Conservation (phyloP, 2,113 vertebrate species). For the Phocoena phocoena region DNA sequence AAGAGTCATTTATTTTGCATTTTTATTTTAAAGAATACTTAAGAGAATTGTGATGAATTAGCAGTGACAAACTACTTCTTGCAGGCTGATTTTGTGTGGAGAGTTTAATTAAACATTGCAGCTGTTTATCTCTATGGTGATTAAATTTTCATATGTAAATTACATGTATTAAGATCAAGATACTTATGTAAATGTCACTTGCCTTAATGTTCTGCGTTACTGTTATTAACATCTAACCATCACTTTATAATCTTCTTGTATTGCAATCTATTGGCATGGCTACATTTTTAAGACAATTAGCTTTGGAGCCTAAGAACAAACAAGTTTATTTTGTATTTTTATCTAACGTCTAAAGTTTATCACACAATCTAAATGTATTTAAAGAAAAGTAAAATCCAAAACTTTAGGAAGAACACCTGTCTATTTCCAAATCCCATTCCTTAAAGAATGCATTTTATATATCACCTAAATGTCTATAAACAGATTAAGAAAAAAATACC, state of each 20-base stretch:
- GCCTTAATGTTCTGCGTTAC: conserved; percentile 90
- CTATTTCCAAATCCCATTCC: conserved; percentile 42
- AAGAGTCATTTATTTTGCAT: conserved; percentile 90
- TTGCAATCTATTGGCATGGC: conserved; percentile 80
- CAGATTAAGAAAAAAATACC: background rate
- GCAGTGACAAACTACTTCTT: conserved; percentile 90
- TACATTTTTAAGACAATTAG: conserved; percentile 81
- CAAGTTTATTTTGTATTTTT: conserved; percentile 76
- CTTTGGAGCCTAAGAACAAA: conserved; percentile 85
- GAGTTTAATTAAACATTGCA: conserved; percentile 93
- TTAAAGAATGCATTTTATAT: background rate
- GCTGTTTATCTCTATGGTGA: conserved; percentile 91
- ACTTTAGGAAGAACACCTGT: conserved; percentile 46
- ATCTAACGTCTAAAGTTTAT: conserved; percentile 70
- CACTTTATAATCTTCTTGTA: conserved; percentile 88
- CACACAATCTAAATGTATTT: conserved; percentile 80
- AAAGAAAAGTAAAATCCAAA: conserved; percentile 69
- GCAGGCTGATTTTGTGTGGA: conserved; percentile 89
- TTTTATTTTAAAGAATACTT: conserved; percentile 91
- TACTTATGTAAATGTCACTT: conserved; percentile 92
- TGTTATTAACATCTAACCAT: conserved; percentile 90
- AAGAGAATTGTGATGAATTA: conserved; percentile 91
- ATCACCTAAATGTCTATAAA: conserved; percentile 25
- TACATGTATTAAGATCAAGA: conserved; percentile 91
- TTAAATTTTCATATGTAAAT: conserved; percentile 93